These are phyloP conservation scores for Pogonocherus hispidulus DNA, from an alignment of 2,888 invertebrate species.

Conservation along the genomic window DNA sequence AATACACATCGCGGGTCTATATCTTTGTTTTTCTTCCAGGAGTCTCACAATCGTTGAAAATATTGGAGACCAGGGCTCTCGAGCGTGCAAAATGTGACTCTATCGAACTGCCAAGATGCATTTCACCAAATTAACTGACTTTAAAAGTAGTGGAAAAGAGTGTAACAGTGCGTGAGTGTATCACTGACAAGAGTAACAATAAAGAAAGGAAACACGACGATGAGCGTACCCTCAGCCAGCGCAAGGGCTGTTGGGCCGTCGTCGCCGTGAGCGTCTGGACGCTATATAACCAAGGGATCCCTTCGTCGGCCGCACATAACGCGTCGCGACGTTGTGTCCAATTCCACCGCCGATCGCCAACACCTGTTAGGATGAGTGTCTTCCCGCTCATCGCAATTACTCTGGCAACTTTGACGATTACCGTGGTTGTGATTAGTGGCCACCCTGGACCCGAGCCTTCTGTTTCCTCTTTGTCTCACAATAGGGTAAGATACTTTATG, in stretches of 20 bases:
- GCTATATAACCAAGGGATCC: constrained; percentile 60
- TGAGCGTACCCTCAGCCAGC: constrained; percentile 42
- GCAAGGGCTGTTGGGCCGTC: constrained; percentile 58
- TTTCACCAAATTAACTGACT: neutral
- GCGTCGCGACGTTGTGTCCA: constrained; percentile 58
- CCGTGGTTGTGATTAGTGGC: constrained; percentile 46
- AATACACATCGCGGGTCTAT: too few relatives aligned
- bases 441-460: constrained; percentile 6
- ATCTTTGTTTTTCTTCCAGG: too few relatives aligned
- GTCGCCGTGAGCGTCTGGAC: constrained; percentile 50
- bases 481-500: constrained; percentile 26
- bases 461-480: neutral
- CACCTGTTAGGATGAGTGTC: constrained; percentile 60
- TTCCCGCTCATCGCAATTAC: constrained; percentile 39
- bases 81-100: constrained; percentile 23
- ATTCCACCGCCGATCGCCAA: constrained; percentile 39
- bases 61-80: too few relatives aligned
- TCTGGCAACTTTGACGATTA: constrained; percentile 47
- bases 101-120: constrained; percentile 10
- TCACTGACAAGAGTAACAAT: constrained; percentile 21
- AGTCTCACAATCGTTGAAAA: too few relatives aligned
- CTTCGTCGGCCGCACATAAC: constrained; percentile 56
- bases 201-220: constrained; percentile 31
- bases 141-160: constrained; percentile 1
- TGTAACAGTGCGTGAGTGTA: constrained; percentile 11